These are phyloP conservation scores for Calyptomena viridis DNA, from an alignment of 2,113 vertebrate species.

Conservation along the genomic window DNA sequence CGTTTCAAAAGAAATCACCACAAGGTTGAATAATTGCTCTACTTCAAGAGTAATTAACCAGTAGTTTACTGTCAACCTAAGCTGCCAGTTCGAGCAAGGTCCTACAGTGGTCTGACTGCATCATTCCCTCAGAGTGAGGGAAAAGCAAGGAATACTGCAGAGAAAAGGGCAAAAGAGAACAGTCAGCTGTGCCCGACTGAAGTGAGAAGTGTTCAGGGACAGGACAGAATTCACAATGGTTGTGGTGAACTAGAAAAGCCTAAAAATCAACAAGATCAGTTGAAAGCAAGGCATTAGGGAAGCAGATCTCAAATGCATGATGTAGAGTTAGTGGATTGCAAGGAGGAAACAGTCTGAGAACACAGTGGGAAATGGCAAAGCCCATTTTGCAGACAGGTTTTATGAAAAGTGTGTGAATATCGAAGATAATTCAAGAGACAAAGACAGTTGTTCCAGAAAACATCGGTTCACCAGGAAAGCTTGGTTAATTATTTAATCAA, in stretches of 20 bases:
- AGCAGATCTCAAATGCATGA: not conserved
- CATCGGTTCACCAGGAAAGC: not conserved
- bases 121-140: not conserved
- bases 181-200: not conserved
- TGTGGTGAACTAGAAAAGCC: not conserved
- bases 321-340: not conserved
- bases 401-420: not conserved
- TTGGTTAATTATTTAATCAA: not conserved
- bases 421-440: not conserved
- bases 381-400: not conserved
- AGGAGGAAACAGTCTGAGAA: not conserved
- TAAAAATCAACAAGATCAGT: not conserved
- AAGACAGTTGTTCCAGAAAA: not conserved
- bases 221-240: not conserved
- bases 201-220: not conserved
- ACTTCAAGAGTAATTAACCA: not conserved
- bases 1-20: not conserved
- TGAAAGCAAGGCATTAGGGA: not conserved
- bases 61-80: not conserved
- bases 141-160: not conserved
- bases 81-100: not conserved
- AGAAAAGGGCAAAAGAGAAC: too few species aligned
- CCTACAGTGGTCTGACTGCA: not conserved
- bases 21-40: not conserved
- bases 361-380: not conserved